A percentile compares a stretch with the other conserved stretches of the same genome.
These are phyloP conservation scores for Illadopsis cleaveri DNA, from an alignment of 2,113 vertebrate genomes.

Conservation along the genomic window DNA sequence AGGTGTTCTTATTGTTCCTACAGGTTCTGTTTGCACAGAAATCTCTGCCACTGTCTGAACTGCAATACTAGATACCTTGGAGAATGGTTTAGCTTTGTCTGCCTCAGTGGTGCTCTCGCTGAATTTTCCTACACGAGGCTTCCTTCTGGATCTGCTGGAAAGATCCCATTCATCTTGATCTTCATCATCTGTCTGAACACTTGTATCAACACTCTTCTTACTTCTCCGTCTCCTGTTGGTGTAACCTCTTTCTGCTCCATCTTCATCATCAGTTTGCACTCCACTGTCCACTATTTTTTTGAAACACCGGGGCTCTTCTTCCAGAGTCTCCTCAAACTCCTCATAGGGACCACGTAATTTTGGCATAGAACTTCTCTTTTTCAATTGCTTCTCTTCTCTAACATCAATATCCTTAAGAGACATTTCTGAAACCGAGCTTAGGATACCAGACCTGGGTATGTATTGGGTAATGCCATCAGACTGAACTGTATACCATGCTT, in stretches of 20 bases:
- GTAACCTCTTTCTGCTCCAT: conserved; percentile 84
- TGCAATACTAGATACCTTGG: conserved; percentile 93
- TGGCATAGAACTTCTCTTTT: conserved; percentile 80
- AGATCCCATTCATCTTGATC: conserved; percentile 97
- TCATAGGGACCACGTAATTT: conserved; percentile 79
- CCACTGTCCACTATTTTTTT: conserved; percentile 92
- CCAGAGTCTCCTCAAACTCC: conserved; percentile 71
- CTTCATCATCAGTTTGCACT: conserved; percentile 97
- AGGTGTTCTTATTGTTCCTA: conserved; percentile 88
- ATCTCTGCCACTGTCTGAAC: conserved; percentile 97
- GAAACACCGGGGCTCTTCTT: conserved; percentile 73
- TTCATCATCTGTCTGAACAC: conserved; percentile 94
- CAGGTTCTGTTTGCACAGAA: conserved; percentile 96
- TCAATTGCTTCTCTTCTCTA: conserved; percentile 79
- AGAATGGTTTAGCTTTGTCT: conserved; percentile 82
- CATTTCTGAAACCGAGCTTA: conserved; percentile 83
- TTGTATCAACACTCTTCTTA: conserved; percentile 90
- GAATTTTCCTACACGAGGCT: conserved; percentile 86
- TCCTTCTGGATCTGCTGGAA: conserved; percentile 85
- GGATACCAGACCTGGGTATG: conserved; percentile 74
- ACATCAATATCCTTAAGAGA: conserved; percentile 80
- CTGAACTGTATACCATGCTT: conserved; percentile 81
- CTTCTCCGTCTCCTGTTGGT: conserved; percentile 83
- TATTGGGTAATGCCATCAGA: conserved; percentile 81
- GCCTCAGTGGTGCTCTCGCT: conserved; percentile 70